Conservation (phyloP, 1,140 invertebrate species). For the Rhysida immarginata region DNA sequence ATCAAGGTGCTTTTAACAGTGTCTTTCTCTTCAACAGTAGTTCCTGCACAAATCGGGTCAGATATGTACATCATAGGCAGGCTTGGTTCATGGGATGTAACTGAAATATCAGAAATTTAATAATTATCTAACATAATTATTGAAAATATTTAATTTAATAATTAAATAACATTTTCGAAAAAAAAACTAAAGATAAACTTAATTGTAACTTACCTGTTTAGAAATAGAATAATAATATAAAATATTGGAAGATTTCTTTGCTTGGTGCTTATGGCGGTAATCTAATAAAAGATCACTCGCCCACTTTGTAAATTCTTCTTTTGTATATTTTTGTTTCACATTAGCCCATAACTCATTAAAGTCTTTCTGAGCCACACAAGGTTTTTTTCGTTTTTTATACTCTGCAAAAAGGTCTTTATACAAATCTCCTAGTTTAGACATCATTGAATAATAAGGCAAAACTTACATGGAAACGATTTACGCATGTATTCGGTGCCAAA, state of each 20-base stretch:
- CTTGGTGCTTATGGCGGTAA: background rate
- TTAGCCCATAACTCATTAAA: background rate
- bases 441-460: no score
- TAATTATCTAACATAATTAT: background rate
- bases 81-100: background rate
- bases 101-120: background rate
- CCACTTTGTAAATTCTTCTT: background rate
- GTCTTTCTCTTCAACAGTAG: background rate
- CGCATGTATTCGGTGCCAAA: background rate
- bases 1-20: background rate
- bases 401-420: background rate
- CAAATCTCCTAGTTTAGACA: background rate
- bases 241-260: background rate
- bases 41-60: background rate
- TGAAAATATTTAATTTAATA: background rate
- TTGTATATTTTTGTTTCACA: background rate
- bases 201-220: background rate
- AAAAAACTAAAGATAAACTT: background rate
- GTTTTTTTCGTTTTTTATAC: background rate
- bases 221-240: background rate
- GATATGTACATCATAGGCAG: background rate
- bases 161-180: background rate
- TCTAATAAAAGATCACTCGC: background rate
- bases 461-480: no score
- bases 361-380: background rate